These are phyloP conservation scores for Nothoprocta pentlandii DNA, from an alignment of 2,113 vertebrate species.

Conservation along the genomic window DNA sequence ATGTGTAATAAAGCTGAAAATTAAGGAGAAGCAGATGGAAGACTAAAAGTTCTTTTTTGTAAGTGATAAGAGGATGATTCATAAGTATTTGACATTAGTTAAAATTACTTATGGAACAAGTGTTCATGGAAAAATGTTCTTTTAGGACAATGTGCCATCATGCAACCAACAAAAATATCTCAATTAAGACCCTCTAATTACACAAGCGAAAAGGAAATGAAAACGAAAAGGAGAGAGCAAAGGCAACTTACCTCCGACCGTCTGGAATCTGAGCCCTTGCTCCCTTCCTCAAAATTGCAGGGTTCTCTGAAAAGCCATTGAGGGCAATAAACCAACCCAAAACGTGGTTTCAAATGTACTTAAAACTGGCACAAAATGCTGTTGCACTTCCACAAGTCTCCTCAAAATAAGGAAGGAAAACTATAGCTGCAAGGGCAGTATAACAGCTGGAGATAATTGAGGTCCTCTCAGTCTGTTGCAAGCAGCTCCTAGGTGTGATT, in stretches of 20 bases:
- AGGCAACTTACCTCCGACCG: neutral
- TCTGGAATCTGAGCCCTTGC: neutral
- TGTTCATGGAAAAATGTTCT: constrained; percentile 39
- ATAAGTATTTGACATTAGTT: constrained; percentile 64
- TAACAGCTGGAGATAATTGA: neutral
- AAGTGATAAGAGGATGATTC: constrained; percentile 61
- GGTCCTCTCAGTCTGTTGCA: neutral
- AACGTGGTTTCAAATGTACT: neutral
- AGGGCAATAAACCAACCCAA: neutral
- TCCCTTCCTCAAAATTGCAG: neutral
- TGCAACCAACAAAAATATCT: neutral
- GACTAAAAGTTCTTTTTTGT: constrained; percentile 47
- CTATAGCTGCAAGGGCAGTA: neutral
- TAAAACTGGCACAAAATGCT: neutral
- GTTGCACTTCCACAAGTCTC: neutral
- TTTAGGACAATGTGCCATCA: constrained; percentile 13
- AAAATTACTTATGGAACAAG: constrained; percentile 57
- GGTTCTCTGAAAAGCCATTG: neutral
- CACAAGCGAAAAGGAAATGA: neutral
- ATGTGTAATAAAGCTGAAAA: constrained; percentile 65
- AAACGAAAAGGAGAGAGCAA: neutral
- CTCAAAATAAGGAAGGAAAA: neutral
- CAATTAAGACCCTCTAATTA: neutral
- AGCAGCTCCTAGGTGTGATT: neutral
- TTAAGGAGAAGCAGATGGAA: constrained; percentile 56